phyloP scores from a whole-genome alignment of 2,113 vertebrate species.

The Poecile atricapillus region DNA sequence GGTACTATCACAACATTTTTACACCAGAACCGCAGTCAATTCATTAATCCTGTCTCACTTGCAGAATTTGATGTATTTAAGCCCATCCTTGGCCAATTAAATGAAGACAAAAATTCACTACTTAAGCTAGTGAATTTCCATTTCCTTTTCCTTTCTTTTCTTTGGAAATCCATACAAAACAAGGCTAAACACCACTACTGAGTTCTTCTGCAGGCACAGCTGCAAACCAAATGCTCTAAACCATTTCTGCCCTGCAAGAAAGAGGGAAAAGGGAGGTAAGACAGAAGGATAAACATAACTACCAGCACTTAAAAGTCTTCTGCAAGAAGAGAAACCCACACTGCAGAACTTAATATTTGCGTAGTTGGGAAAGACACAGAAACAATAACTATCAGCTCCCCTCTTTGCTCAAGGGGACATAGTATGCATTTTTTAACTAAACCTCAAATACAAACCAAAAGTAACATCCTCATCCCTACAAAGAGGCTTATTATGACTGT shows the following conservation, averaged over 20 bases:
- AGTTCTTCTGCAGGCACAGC: neutral
- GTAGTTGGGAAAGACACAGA: slow-evolving; percentile 22
- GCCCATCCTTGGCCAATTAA: neutral
- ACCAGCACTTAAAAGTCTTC: neutral
- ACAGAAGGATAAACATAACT: neutral
- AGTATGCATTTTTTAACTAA: slow-evolving; percentile 56
- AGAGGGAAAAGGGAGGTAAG: neutral
- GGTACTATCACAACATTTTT: neutral
- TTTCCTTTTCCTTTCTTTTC: neutral
- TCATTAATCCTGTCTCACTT: neutral
- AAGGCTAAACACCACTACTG: neutral
- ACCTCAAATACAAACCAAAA: slow-evolving; percentile 68
- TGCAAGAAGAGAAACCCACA: neutral
- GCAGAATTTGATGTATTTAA: neutral
- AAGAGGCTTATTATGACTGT: slow-evolving; percentile 51
- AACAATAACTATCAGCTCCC: slow-evolving; percentile 43
- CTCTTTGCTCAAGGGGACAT: slow-evolving; percentile 43
- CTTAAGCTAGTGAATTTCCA: neutral
- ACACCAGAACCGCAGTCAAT: neutral
- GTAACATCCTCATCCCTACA: slow-evolving; percentile 52
- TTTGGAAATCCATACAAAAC: neutral
- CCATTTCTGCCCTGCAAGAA: neutral
- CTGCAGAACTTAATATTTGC: neutral
- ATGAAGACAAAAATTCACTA: neutral
- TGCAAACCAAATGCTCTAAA: neutral